These are phyloP conservation scores for Cervus canadensis DNA, from an alignment of 2,113 vertebrate species.

Conservation along the genomic window DNA sequence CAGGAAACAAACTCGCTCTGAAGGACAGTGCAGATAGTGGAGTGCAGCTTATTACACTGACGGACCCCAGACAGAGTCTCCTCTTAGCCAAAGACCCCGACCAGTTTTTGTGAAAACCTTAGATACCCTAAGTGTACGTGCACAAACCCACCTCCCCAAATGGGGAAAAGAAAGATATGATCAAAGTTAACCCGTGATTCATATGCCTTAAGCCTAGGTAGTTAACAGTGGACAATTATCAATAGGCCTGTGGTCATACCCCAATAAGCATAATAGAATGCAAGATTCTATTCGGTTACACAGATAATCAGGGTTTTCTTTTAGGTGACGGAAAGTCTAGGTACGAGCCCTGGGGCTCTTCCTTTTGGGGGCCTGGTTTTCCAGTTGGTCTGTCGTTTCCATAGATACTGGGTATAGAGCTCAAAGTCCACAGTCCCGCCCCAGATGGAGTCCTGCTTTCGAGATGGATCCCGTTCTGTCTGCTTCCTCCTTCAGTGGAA, in stretches of 20 bases:
- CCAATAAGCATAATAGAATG: neutral
- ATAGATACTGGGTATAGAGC: neutral
- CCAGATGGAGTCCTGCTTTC: neutral
- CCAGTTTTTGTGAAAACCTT: neutral
- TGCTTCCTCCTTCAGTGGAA: neutral
- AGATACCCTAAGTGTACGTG: neutral
- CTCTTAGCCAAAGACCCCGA: neutral
- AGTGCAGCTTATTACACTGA: neutral
- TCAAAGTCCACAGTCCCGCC: neutral
- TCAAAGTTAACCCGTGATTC: neutral
- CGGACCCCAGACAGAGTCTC: neutral
- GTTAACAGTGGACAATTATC: neutral
- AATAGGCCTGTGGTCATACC: neutral
- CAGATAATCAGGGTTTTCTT: neutral
- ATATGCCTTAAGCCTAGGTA: neutral
- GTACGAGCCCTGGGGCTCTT: neutral
- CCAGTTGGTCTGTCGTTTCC: neutral
- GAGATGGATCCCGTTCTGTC: neutral
- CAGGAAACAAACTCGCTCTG: fast-evolving
- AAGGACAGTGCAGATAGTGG: neutral
- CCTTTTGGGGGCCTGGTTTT: neutral
- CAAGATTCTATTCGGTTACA: neutral
- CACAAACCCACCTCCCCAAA: neutral
- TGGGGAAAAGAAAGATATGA: neutral
- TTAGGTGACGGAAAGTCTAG: neutral